Base-by-base conservation (phyloP, 2,113 vertebrate species). In the Heteronetta atricapilla region DNA sequence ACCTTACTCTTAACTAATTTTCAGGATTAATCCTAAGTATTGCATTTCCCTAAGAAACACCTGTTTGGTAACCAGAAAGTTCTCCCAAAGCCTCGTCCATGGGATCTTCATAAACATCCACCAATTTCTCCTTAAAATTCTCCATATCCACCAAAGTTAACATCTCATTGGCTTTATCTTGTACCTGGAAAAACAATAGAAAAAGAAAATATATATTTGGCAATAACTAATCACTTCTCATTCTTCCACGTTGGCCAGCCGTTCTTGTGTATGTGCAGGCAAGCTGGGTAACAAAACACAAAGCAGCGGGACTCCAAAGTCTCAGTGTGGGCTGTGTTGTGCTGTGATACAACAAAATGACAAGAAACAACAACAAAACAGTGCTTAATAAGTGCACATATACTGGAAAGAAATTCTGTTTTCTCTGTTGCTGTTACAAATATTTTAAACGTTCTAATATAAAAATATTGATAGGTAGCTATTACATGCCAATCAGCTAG, bases 131-230 rank as follows among this genome's bases (percentile, higher is more conserved):
- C 90, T 97, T 97, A 62, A 98, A 81, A 72, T 97, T 97, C 83
- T 97, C 88, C 63, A 96, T 94, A 40, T 97, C 94, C 93, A 97
- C 95, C 90, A 97, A 98, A 68, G 93, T 98, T 95, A 98, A 94
- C 10, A 98, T 98, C 89, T 97, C 93, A 85, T 93, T 98, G 62
- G 98, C 94, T 60, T 83, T 92, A 82, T 98, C 97, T 48, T 58
- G 31, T 79, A 96, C 96, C 98, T 99, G 95, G 93, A 70, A 66
- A 92, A 82, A 82, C 56, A 52, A 11, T 46, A 82, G 50, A 88
- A 82, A 83, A 23, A 82, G 50, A 68, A 48, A 91, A 94, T 3
- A 72, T 59, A 22, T 53, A 83, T 0, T 1, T 18, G 23, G 11
- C 44, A 66, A 70, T 59, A 74, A 44, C n/a, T 40, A 63, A 76